phyloP scores from a whole-genome alignment of 1,140 invertebrate species.

The Eubasilissa regina region DNA sequence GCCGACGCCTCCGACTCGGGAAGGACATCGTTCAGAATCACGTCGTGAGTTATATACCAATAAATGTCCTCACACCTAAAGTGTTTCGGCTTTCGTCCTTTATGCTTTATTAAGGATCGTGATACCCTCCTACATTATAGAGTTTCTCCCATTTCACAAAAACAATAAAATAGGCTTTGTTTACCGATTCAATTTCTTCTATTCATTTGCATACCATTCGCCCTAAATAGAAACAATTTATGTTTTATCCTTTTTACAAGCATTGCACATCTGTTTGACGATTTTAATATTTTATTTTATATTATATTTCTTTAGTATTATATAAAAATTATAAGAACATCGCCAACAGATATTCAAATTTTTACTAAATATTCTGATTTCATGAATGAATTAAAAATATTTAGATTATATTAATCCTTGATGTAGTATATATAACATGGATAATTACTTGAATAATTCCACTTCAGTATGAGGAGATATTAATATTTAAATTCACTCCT shows the following conservation, averaged over 20 bases:
- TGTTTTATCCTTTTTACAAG: background rate
- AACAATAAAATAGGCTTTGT: background rate
- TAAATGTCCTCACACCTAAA: constrained; percentile 22
- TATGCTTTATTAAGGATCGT: constrained; percentile 2
- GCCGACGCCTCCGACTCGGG: constrained; percentile 11
- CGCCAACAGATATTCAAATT: too few species aligned
- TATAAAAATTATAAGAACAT: too few species aligned
- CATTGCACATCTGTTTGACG: background rate
- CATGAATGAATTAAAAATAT: too few species aligned
- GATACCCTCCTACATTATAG: background rate
- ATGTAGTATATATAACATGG: too few species aligned
- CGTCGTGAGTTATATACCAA: background rate
- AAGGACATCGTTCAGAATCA: constrained; percentile 22
- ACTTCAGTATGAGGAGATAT: too few species aligned
- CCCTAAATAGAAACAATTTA: background rate
- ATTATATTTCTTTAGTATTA: background rate
- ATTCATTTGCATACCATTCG: too few species aligned
- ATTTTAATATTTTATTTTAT: background rate
- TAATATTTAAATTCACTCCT: too few species aligned
- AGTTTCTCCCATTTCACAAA: background rate
- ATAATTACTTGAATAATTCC: too few species aligned
- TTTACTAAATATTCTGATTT: too few species aligned
- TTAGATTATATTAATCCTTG: too few species aligned
- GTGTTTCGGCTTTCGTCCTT: constrained; percentile 5
- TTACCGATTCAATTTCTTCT: background rate